Evolutionary conservation across 2,113 vertebrate species (phyloP), one percentile per base, ranked within the genome.

Genomic region (Ptychochromis oligacanthus): DNA sequence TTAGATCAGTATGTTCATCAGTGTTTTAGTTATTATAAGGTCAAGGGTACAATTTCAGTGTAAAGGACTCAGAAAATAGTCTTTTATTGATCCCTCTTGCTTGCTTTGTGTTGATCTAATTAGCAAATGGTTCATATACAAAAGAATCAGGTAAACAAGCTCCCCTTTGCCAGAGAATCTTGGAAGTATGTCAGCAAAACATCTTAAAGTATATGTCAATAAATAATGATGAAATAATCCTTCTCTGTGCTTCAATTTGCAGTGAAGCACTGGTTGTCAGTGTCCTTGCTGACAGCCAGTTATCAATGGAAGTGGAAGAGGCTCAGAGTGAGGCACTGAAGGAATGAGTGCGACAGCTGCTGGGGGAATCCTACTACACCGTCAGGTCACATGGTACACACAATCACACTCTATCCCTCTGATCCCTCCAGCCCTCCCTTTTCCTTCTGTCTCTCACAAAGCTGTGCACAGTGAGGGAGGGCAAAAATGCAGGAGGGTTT

Each of bases 301-400:
- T 18, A 59, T 92, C 86, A 93, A 67, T 81, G 75, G 87, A 58
- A 49, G 85, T 64, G 43, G 75, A 81, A 75, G 54, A 60, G 43
- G 74, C 75, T 86, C 36, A 70, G 60, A 36, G 72, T 57, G 43
- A 59, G 58, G 79, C 84, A 67, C 64, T 64, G 80, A 79, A 89
- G 91, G 87, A 91, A 91, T 90, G 88, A 94, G 86, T 81, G 80
- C 43, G 89, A 92, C 93, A 91, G 92, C 93, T 95, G 94, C 79
- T 87, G 77, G 83, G 81, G 89, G 91, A 94, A 92, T 95, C 93
- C 92, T 90, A 94, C 89, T 91, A 88, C 90, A 87, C 46, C 40
- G 60, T 58, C 55, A 86, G 87, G 89, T 93, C 94, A 94, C 93
- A 87, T 94, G 94, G 87, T 90, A 38, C 79, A 83, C 80, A 72